phyloP scores from a whole-genome alignment of 2,113 vertebrate genomes.

The Corythornis vintsioides region DNA sequence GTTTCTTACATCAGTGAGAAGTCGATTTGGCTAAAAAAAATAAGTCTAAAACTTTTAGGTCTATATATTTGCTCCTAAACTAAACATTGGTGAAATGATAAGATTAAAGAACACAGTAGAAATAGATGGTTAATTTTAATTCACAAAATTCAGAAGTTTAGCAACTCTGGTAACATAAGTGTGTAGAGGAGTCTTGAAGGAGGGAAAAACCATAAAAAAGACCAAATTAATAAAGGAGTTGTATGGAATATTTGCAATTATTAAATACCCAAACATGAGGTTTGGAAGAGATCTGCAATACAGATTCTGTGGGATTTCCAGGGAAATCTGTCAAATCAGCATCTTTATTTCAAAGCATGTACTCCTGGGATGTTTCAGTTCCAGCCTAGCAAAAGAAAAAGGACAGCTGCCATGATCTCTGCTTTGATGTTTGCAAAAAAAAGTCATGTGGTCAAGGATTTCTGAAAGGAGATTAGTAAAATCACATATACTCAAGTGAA shows the following conservation, averaged over 20 bases:
- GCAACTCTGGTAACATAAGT: not conserved
- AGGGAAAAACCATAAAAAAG: not conserved
- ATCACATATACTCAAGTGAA: conserved; percentile 12
- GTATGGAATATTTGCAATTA: not conserved
- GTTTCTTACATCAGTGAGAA: not conserved
- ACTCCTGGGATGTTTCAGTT: not conserved
- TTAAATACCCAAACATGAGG: not conserved
- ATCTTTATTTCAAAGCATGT: not conserved
- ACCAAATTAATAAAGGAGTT: not conserved
- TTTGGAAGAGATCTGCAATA: not conserved
- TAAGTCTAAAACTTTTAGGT: not conserved
- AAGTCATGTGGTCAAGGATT: not conserved
- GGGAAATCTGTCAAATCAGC: not conserved
- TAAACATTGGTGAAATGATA: not conserved
- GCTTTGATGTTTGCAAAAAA: conserved; percentile 22
- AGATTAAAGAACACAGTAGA: not conserved
- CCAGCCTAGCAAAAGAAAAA: not conserved
- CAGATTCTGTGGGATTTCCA: not conserved
- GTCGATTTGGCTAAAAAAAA: not conserved
- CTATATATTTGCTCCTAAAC: not conserved
- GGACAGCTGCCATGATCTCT: not conserved
- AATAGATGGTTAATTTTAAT: not conserved
- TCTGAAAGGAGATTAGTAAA: conserved; percentile 24
- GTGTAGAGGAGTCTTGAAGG: not conserved
- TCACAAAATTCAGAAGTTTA: not conserved